Base-by-base conservation (phyloP, 2,888 invertebrate species). In the Candidula unifasciata region DNA sequence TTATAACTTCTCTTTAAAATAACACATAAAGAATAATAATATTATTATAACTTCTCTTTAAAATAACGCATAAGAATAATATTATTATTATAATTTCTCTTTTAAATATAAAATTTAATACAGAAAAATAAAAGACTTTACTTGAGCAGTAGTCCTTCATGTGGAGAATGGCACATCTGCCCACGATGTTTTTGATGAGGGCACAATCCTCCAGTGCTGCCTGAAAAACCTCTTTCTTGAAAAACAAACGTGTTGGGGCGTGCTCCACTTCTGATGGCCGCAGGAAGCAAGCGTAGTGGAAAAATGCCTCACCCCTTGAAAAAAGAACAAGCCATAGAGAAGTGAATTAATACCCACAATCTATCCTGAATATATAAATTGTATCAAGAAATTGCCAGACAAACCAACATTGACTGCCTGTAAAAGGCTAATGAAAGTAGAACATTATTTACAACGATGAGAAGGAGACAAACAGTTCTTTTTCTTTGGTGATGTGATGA, bases 221-320 rank as follows among this genome's bases (percentile, higher is more conserved):
- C 60, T 98, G 95, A 91, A 99, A 96, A 86, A 99, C 96, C 94
- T 99, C 99, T 94, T 98, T 97, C 90, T 97, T 96, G 95, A 97
- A 99, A 94, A 97, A 98, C 78, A 97, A 91, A 5, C 94, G 89
- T 3, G 93, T 93, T 0, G 93, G 93, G 6, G 96, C 95, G 91
- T 97, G 96, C 21, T 96, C 96, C 24, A 98, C 96, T 94, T 99
- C 99, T 1, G 96, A 95, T 0, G 99, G 97, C 78, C 97, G 96
- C 82, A 99, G 96, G 89, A 99, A 96, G 96, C 97, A 97, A 0
- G 98, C 97, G 0, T 99, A 99, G 87, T 97, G 97, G 94, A 99
- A 97, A 93, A 96, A 98, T 82, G 97, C 96, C 93, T 97, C 96
- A 79, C 97, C 97, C 92, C 97, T 97, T 94, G 57, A 95, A 95